These are phyloP conservation scores for Sebastes reedi DNA, from an alignment of 2,797 vertebrate genomes.

Conservation along the genomic window DNA sequence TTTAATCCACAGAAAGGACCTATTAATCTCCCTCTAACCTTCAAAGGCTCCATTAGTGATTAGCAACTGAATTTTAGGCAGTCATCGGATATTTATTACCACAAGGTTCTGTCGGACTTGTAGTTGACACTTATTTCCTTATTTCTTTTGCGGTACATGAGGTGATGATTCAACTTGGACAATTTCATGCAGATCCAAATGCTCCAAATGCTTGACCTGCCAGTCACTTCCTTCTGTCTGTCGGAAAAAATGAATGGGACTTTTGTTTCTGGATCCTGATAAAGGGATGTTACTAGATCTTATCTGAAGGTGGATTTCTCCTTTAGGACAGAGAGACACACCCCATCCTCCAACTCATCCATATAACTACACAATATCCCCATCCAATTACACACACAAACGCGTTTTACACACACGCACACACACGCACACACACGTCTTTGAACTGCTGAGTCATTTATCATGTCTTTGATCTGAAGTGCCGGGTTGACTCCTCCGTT, in stretches of 20 bases:
- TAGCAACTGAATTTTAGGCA: background rate
- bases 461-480: background rate
- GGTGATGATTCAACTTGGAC: background rate
- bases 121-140: background rate
- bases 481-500: background rate
- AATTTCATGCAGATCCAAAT: background rate
- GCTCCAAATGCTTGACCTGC: background rate
- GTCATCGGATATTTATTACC: background rate
- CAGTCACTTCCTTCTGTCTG: background rate
- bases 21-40: background rate
- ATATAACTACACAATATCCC: too few species aligned
- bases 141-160: background rate
- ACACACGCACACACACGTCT: background rate
- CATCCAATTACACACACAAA: background rate
- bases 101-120: background rate
- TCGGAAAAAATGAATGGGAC: background rate
- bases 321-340: background rate
- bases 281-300: background rate
- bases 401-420: too few species aligned
- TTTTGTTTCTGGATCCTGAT: too few species aligned
- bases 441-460: background rate
- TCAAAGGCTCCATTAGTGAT: background rate
- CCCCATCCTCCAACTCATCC: background rate
- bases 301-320: background rate
- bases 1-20: too few species aligned